Conservation (phyloP, 2,113 vertebrate species). For the Psilopogon haemacephalus region DNA sequence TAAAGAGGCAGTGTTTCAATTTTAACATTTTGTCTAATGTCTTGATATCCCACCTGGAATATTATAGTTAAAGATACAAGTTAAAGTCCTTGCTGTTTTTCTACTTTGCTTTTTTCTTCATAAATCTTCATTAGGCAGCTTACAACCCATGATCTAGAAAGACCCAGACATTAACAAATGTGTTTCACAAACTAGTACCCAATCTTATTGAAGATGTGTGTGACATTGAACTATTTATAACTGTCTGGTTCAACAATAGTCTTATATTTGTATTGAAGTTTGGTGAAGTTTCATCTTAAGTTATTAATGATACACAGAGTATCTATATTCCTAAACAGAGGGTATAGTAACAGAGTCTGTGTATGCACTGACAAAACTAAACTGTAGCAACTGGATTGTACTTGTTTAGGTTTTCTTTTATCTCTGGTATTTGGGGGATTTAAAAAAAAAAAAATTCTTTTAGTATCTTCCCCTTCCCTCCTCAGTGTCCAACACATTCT, state of each 20-base stretch:
- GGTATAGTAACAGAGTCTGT: not conserved
- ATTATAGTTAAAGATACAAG: not conserved
- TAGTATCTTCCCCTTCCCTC: not conserved
- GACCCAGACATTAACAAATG: not conserved
- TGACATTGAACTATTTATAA: not conserved
- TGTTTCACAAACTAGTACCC: not conserved
- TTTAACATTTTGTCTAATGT: not conserved
- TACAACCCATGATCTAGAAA: not conserved
- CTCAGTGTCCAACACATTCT: not conserved
- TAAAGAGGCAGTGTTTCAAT: not conserved
- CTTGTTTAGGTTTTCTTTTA: not conserved
- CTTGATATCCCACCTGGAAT: not conserved
- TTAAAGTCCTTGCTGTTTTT: not conserved
- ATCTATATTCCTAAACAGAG: not conserved
- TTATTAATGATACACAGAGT: not conserved
- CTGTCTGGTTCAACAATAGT: not conserved
- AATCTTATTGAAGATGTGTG: not conserved
- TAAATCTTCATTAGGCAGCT: not conserved
- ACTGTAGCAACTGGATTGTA: accelerated
- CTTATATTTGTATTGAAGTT: not conserved
- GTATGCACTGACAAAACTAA: not conserved
- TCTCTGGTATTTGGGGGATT: not conserved
- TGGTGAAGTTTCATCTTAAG: not conserved
- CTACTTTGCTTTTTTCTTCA: not conserved
- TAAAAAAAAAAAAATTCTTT: too few relatives aligned